Percentiles rank a stretch among this genome's conserved stretches.
Conservation (phyloP, 2,888 invertebrate genomes). For the Catocala fraxini region DNA sequence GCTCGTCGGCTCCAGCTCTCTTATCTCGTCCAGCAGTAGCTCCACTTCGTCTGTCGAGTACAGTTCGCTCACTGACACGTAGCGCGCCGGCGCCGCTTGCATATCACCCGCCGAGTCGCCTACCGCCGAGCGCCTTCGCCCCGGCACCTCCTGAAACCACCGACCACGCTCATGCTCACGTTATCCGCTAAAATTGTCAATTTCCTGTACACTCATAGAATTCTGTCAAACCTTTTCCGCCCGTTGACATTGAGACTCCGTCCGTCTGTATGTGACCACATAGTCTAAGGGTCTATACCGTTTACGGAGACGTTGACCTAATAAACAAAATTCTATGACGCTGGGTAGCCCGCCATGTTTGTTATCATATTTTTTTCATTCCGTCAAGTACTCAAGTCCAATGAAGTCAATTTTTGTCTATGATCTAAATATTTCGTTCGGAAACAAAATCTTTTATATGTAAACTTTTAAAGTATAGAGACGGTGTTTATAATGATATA, state of each 20-base stretch:
- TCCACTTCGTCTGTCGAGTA: slow-evolving; percentile 87
- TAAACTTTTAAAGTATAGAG: no score
- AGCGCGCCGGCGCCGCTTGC: slow-evolving; percentile 86
- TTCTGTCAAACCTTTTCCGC: slow-evolving; percentile 58
- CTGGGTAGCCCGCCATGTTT: slow-evolving; percentile 81
- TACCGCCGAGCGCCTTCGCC: slow-evolving; percentile 73
- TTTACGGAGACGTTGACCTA: slow-evolving; percentile 55
- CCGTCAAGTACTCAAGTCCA: slow-evolving; percentile 15
- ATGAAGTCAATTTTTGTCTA: slow-evolving; percentile 14
- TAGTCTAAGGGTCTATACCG: slow-evolving; percentile 58
- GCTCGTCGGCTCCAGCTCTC: slow-evolving; percentile 86
- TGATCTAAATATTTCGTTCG: slow-evolving; percentile 17
- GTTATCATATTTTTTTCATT: slow-evolving; percentile 70
- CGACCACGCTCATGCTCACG: slow-evolving; percentile 48
- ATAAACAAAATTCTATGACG: slow-evolving; percentile 72
- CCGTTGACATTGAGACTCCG: slow-evolving; percentile 67
- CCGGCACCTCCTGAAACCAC: slow-evolving; percentile 68
- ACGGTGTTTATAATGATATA: no score
- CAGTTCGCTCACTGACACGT: slow-evolving; percentile 86
- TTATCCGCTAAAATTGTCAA: slow-evolving; percentile 16
- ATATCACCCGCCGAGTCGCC: slow-evolving; percentile 77
- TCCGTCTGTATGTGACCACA: slow-evolving; percentile 65
- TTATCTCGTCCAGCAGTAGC: slow-evolving; percentile 85
- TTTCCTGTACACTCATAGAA: slow-evolving; percentile 5
- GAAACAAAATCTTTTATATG: slow-evolving; percentile 7